phyloP scores from a whole-genome alignment of 2,113 vertebrate species.

The Lathamus discolor region DNA sequence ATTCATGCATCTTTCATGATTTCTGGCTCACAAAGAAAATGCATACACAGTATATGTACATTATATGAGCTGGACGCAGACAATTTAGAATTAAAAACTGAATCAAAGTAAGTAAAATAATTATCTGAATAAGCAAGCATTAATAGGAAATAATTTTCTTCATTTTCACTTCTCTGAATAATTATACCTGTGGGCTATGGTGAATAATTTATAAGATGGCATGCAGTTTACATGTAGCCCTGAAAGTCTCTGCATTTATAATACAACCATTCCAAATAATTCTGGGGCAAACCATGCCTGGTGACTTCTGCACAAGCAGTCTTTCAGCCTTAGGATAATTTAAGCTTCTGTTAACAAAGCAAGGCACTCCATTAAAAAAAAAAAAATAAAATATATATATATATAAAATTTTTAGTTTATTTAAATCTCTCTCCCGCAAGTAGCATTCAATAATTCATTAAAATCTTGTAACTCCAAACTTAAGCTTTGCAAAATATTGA shows the following conservation, averaged over 20 bases:
- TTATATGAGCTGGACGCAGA: neutral
- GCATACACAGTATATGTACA: neutral
- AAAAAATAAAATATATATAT: no score
- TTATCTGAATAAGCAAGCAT: conserved; percentile 87
- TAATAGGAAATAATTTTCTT: conserved; percentile 94
- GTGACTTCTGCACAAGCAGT: conserved; percentile 85
- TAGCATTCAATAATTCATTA: conserved; percentile 74
- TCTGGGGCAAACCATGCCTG: conserved; percentile 78
- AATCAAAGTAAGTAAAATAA: conserved; percentile 40
- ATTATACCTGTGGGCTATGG: conserved; percentile 87
- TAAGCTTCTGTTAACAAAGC: neutral
- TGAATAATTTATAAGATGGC: conserved; percentile 93
- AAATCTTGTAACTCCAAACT: conserved; percentile 65
- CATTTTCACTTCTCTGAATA: conserved; percentile 91
- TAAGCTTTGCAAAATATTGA: conserved; percentile 60
- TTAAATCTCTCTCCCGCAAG: conserved; percentile 61
- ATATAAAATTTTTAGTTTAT: conserved; percentile 48
- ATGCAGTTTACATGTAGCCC: conserved; percentile 86
- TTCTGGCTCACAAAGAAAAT: neutral
- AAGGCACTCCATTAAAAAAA: neutral
- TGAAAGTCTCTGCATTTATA: conserved; percentile 86
- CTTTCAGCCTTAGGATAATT: conserved; percentile 56
- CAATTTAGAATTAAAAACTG: conserved; percentile 18
- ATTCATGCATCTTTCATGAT: neutral
- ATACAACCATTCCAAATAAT: conserved; percentile 83